These are phyloP conservation scores for Ommatoiulus sabulosus DNA, from an alignment of 2,888 invertebrate species.

Conservation along the genomic window DNA sequence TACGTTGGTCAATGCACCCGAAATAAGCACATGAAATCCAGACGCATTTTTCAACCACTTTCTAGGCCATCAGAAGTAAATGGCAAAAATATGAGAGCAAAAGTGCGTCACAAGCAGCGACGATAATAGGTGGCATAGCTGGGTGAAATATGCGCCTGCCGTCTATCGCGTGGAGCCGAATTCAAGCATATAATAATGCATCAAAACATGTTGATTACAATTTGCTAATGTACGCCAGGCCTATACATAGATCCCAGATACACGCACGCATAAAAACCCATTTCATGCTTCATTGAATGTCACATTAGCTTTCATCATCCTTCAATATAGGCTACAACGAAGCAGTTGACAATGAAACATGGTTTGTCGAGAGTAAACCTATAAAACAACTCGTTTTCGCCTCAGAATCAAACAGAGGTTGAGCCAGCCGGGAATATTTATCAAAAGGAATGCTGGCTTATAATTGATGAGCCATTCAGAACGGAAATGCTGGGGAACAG, in stretches of 20 bases:
- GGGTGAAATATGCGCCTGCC: slow-evolving; percentile 2
- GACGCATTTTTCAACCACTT: slow-evolving; percentile 20
- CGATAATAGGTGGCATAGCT: slow-evolving; percentile 12
- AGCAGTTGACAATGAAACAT: slow-evolving; percentile 28
- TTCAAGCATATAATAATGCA: slow-evolving; percentile 43
- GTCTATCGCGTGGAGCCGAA: slow-evolving; percentile 12
- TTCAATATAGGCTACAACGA: slow-evolving; percentile 6
- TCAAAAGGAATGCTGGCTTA: slow-evolving; percentile 13
- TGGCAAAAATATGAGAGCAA: not conserved
- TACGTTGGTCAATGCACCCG: not conserved
- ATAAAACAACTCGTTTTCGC: slow-evolving; percentile 40
- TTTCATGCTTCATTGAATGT: slow-evolving; percentile 36
- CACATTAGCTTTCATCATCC: slow-evolving; percentile 43
- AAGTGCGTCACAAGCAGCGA: not conserved
- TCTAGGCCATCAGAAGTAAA: not conserved
- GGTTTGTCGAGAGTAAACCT: slow-evolving; percentile 35
- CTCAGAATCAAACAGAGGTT: not conserved
- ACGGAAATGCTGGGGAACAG: not conserved
- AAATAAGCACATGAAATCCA: not conserved
- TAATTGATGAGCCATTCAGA: slow-evolving; percentile 26
- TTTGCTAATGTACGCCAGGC: slow-evolving; percentile 20
- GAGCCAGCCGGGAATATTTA: slow-evolving; percentile 31
- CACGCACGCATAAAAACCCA: slow-evolving; percentile 28
- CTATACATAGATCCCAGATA: not conserved
- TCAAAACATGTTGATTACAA: slow-evolving; percentile 43